These are phyloP conservation scores for Zaprionus lineosus DNA, from an alignment of 2,888 invertebrate species.

Conservation along the genomic window DNA sequence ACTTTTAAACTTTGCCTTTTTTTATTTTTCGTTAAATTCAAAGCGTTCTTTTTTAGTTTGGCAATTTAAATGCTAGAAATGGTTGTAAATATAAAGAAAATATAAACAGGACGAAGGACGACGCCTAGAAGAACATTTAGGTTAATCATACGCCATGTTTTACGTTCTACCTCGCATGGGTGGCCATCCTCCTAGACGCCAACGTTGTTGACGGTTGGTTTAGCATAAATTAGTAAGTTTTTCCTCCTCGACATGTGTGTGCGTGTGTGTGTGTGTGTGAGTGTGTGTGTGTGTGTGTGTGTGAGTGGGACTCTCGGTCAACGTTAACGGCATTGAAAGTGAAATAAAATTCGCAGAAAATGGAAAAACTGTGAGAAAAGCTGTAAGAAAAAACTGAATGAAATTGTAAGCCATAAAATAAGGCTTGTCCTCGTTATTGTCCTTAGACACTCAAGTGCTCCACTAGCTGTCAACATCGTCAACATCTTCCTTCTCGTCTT, in stretches of 20 bases:
- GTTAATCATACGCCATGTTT: slow-evolving; percentile 72
- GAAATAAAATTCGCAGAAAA: slow-evolving; percentile 38
- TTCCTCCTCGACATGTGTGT: slow-evolving; percentile 19
- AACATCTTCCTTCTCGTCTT: no score
- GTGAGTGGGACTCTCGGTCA: slow-evolving; percentile 19
- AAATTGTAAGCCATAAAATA: slow-evolving; percentile 19
- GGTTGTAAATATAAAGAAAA: slow-evolving; percentile 3
- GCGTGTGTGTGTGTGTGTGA: neutral
- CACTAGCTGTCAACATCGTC: no score
- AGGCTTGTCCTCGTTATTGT: no score
- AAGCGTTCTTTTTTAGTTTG: slow-evolving; percentile 59
- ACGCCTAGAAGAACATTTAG: slow-evolving; percentile 53
- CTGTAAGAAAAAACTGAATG: no score
- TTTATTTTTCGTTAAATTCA: slow-evolving; percentile 36
- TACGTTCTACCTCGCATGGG: slow-evolving; percentile 4
- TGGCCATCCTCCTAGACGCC: no score
- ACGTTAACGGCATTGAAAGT: slow-evolving; percentile 39
- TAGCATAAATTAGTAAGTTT: slow-evolving; percentile 76
- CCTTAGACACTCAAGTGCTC: no score
- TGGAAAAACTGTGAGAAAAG: no score
- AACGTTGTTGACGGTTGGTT: slow-evolving; percentile 46
- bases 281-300: no score
- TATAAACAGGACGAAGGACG: slow-evolving; percentile 16
- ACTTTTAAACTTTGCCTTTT: slow-evolving; percentile 9
- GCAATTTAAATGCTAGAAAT: slow-evolving; percentile 69